Evolutionary conservation across 2,888 invertebrate genomes (phyloP).

Genomic region (Cheilosia variabilis): DNA sequence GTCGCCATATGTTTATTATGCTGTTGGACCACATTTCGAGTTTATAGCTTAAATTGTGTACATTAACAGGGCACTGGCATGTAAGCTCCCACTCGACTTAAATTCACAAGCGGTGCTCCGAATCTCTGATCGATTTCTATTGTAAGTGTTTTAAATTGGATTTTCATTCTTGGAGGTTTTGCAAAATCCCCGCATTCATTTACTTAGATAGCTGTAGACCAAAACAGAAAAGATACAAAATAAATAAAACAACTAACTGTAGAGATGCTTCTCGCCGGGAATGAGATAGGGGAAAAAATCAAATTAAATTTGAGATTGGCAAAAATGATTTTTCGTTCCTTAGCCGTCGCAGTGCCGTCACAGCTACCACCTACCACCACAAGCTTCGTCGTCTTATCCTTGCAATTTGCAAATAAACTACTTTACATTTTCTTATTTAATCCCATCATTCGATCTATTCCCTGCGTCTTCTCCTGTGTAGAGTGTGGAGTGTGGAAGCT

Average conservation of each 20-base stretch:
- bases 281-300: conserved; percentile 52
- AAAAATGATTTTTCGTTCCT: conserved; percentile 73
- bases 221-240: conserved; percentile 36
- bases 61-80: conserved; percentile 40
- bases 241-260: conserved; percentile 65
- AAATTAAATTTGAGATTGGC: conserved; percentile 73
- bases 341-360: conserved; percentile 54
- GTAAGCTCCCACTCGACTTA: background rate
- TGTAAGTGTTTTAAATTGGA: conserved; percentile 62
- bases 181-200: conserved; percentile 50
- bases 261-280: background rate
- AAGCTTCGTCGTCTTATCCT: conserved; percentile 68
- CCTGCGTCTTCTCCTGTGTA: conserved; percentile 35
- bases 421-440: conserved; percentile 76
- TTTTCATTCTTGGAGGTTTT: conserved; percentile 59
- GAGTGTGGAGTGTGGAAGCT: conserved; percentile 4
- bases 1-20: conserved; percentile 66
- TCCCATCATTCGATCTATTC: conserved; percentile 75
- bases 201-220: conserved; percentile 30
- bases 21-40: conserved; percentile 60
- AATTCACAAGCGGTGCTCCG: conserved; percentile 9
- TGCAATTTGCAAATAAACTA: conserved; percentile 76
- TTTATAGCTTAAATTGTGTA: conserved; percentile 45
- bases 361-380: conserved; percentile 48
- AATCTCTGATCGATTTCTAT: conserved; percentile 55